Percentiles rank a stretch among this genome's conserved stretches.
Evolutionary conservation across 2,797 vertebrate species (phyloP).

Genomic region (Lithobates sylvaticus): DNA sequence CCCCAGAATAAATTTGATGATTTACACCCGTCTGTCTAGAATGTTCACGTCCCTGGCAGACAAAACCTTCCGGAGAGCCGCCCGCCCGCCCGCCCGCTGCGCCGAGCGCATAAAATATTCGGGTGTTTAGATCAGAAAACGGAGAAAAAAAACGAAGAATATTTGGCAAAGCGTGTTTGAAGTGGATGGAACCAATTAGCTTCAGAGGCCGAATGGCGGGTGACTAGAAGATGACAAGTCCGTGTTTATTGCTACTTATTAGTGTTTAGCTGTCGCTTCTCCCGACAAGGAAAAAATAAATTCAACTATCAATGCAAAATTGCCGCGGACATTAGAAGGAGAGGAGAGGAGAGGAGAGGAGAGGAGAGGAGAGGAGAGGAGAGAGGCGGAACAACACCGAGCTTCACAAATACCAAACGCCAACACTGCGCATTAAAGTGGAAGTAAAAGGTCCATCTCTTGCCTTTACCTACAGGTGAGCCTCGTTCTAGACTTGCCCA

Average conservation of each 20-base stretch:
- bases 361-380: too few relatives aligned
- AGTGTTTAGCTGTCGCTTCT: conserved; percentile 11
- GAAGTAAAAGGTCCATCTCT: too few relatives aligned
- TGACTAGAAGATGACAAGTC: conserved; percentile 24
- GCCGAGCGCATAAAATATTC: conserved; percentile 64
- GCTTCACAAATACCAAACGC: too few relatives aligned
- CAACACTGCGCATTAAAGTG: too few relatives aligned
- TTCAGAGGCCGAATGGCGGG: background rate
- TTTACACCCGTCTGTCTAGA: background rate
- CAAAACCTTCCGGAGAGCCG: background rate
- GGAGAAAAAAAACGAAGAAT: conserved; percentile 70
- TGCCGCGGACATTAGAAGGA: background rate
- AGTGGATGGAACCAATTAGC: conserved; percentile 74
- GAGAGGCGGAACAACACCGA: too few relatives aligned
- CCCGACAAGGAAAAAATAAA: conserved; percentile 36
- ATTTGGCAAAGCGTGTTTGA: conserved; percentile 67
- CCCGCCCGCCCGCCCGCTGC: background rate
- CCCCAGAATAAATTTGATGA: background rate
- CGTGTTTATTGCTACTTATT: conserved; percentile 11
- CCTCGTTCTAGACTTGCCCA: too few relatives aligned
- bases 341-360: too few relatives aligned
- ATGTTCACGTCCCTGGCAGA: conserved; percentile 11
- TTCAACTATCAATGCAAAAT: conserved; percentile 6
- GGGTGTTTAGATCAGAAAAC: conserved; percentile 68
- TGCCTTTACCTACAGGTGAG: too few relatives aligned